These are phyloP conservation scores for Drosophila neonasuta DNA, from an alignment of 2,888 invertebrate species.

Conservation along the genomic window DNA sequence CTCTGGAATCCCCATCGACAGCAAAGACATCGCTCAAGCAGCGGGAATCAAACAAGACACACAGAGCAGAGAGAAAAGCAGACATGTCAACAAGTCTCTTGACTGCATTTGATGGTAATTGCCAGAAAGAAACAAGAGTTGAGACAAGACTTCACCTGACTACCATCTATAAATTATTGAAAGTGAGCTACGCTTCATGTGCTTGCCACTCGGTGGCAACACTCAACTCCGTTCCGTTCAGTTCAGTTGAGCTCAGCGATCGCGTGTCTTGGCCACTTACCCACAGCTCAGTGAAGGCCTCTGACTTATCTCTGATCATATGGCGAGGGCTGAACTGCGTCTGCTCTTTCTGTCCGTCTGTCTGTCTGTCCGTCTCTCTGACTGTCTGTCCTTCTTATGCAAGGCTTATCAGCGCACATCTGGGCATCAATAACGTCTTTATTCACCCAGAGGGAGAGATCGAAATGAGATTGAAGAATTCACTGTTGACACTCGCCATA, in stretches of 20 bases:
- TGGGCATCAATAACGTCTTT: slow-evolving; percentile 78
- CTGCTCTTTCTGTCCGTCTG: slow-evolving; percentile 6
- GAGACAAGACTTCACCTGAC: slow-evolving; percentile 73
- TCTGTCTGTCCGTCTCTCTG: too few species aligned
- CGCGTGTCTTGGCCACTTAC: slow-evolving; percentile 39
- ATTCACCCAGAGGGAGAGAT: slow-evolving; percentile 62
- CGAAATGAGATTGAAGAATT: slow-evolving; percentile 54
- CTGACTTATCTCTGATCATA: slow-evolving; percentile 40
- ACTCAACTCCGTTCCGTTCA: slow-evolving; percentile 25
- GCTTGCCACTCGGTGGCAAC: slow-evolving; percentile 53
- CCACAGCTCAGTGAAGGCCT: too few species aligned
- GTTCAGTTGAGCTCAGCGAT: slow-evolving; percentile 22
- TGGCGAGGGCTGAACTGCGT: slow-evolving; percentile 17
- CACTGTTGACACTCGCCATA: slow-evolving; percentile 77
- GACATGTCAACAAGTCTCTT: slow-evolving; percentile 73
- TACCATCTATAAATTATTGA: slow-evolving; percentile 76
- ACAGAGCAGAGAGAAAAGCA: slow-evolving; percentile 44
- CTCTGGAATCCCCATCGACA: slow-evolving; percentile 1
- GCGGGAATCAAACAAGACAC: slow-evolving; percentile 16
- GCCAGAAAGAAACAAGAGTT: slow-evolving; percentile 58
- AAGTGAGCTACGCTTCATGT: slow-evolving; percentile 57
- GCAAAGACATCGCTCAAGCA: slow-evolving; percentile 31
- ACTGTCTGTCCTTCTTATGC: slow-evolving; percentile 20
- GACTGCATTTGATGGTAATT: slow-evolving; percentile 76
- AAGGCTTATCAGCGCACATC: slow-evolving; percentile 63